Base-by-base conservation (phyloP, 1,140 invertebrate genomes). In the silkworm (Bombyx mori) region DNA sequence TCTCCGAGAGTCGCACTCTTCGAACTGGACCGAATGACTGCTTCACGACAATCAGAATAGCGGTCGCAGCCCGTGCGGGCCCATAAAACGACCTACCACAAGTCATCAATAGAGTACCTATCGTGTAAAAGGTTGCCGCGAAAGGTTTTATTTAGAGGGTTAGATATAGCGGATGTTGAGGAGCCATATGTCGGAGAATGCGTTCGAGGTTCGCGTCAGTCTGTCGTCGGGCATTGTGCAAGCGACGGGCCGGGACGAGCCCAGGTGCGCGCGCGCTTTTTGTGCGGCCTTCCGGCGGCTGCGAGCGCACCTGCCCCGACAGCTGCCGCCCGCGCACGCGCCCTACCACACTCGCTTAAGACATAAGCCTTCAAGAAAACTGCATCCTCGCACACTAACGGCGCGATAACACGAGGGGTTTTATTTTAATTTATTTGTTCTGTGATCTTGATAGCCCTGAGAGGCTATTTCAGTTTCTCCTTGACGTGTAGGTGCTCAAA, bases 261-360 rank as follows among this genome's bases (percentile, higher is more conserved):
- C 82, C 82, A 86, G 82, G 82, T 86, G 82, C 75, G 72, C 60
- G 63, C 58, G 62, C 62, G 73, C 65, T 82, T 82, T 84, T 82
- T 86, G 77, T 82, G 68, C 69, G 69, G 75, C 75, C 75, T 80
- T 82, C 81, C 82, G 80, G 79, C 82, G 79, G 81, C 81, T 82
- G 81, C 73, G 67, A 61, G 66, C 62, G 61, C 82, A 84, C 79
- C 81, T 82, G 80, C 79, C 78, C 71, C 61, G 54, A 26, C 71
- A 74, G 74, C 76, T 73, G 76, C 72, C 75, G 71, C 12, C 71
- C 75, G 75, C 80, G 61, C 68, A 54, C 63, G 55, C 65, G 62
- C 55, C 61, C 56, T 50, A n/a, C 42, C 66, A 18, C 12, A 18
- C 12, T 18, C 12, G 12, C 12, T 0, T 18, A 18, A 18, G 12